Evolutionary conservation across 2,113 vertebrate species (phyloP), one percentile per base, ranked within the genome.

Genomic region (Muscicapa adusta): DNA sequence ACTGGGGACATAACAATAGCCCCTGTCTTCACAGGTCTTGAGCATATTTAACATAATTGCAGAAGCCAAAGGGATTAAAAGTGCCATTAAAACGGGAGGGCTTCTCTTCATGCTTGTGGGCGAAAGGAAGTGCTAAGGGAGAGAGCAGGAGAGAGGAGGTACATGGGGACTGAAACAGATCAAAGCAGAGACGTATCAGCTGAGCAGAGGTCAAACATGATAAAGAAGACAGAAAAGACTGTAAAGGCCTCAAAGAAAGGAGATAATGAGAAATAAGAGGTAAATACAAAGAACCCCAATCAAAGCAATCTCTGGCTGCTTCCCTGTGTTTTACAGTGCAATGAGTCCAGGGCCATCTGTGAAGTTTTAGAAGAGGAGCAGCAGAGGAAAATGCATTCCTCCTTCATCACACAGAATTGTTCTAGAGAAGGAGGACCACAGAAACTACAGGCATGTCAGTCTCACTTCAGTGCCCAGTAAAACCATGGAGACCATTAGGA

Each of bases 1-100:
- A 1, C 3, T 6, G 2, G 43, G 14, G 23, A 34, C 0, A 0
- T 62, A 85, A 82, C 74, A 77, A 57, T 38, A 63, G 56, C 15
- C 3, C 14, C 77, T 47, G 58, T 70, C 82, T 70, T 88, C 51
- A 33, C 2, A 1, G 47, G 6, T 54, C 36, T 65, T 17, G 15
- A 77, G 42, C 36, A 42, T 81, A 54, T 72, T 87, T 68, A 34
- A 19, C 70, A 70, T 12, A 23, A 34, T 36, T 62, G 16, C 36
- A 23, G 29, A 29, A 83, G 51, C 33, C 0, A 1, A 78, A 83
- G 18, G 26, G 36, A 62, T 79, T 68, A 66, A 45, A 91, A 50
- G 47, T 50, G 48, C 24, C 47, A 68, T 43, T 47, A 23, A 47
- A 48, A 48, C 1, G 2, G 11, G 8, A 70, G 26, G n/a, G 63